Base-by-base conservation (phyloP, 2,888 invertebrate species). In the Scaptomyza tumidula region DNA sequence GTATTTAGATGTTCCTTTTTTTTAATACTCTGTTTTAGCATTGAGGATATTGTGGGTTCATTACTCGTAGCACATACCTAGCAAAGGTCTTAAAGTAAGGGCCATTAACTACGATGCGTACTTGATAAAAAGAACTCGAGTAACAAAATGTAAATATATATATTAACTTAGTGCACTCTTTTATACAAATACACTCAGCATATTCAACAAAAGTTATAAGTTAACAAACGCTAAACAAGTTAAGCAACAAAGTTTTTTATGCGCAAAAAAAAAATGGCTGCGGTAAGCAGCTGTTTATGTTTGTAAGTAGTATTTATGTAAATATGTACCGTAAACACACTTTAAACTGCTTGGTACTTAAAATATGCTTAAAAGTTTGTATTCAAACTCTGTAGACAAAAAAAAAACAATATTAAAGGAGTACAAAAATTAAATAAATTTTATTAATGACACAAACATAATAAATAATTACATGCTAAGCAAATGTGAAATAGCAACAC, bases 1-100 rank as follows among this genome's bases (percentile, higher is more conserved):
- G 57, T 79, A 85, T 81, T 81, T 73, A 65, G 71, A 78, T 70
- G 78, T 76, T 64, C 16, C n/a, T n/a, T n/a, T 41, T 78, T 78
- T 75, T 66, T 48, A 53, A 72, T 76, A 64, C 56, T 14, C 56
- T 19, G 46, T 13, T 71, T 71, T 58, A 31, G 77, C 45, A 61
- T 52, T 50, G 52, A 45, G 41, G 33, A 58, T 57, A 59, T 46
- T 35, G 33, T 58, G 46, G 53, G 54, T 46, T 55, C 58, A 46
- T 58, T 46, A 50, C 43, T 10, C 11, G 19, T 9, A 11, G 31
- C 10, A n/a, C 44, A 4, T 41, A 16, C 16, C 44, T 35, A 10
- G 10, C 29, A 31, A 7, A 3, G 37, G 7, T 7, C 37, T 52
- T 52, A 39, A 39, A 39, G 11, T 52, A 11, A 39, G 14, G 19